Evolutionary conservation across 2,113 vertebrate genomes (phyloP), one percentile per base, ranked within the genome.

Genomic region (Cygnus atratus): DNA sequence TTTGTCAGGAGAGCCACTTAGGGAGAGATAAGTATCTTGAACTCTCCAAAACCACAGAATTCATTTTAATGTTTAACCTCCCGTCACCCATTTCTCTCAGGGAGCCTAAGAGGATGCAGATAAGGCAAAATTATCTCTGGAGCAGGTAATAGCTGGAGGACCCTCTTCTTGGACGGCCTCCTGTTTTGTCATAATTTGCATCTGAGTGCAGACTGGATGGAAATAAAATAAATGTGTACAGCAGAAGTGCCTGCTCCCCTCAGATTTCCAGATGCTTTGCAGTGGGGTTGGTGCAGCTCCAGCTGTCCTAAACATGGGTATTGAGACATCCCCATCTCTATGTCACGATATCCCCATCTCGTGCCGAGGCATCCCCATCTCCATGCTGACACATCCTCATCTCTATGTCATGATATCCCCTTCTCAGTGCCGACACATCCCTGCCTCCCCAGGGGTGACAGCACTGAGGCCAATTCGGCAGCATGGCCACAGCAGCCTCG

Each of bases 61-160:
- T 91, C 91, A 94, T 96, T 94, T 96, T 92, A 84, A 91, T 91
- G 96, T 88, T 96, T 96, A 96, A 96, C 95, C 95, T 93, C 87
- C 83, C 10, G 0, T 89, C 93, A 95, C 95, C 93, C 74, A 0
- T 17, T 83, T 80, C 94, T 96, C 92, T 77, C 82, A 58, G 92
- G 95, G 80, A 94, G 83, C 70, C 93, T 91, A 92, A 77, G 92
- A 93, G 84, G 90, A 88, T 97, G 92, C 81, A 89, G 96, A 97
- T 95, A 95, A 96, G 93, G 87, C 84, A 87, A 91, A 92, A 96
- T 95, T 95, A 93, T 91, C 92, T 94, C 74, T 24, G 41, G 77
- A 91, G 78, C 89, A 92, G 77, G 92, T 65, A 90, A 89, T 79
- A 96, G 88, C 88, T 87, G 95, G 74, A 94, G 84, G 71, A 94